Percentiles rank a stretch among this genome's conserved stretches.
These are phyloP conservation scores for Bos indicus DNA, from an alignment of 2,113 vertebrate species.

Conservation along the genomic window DNA sequence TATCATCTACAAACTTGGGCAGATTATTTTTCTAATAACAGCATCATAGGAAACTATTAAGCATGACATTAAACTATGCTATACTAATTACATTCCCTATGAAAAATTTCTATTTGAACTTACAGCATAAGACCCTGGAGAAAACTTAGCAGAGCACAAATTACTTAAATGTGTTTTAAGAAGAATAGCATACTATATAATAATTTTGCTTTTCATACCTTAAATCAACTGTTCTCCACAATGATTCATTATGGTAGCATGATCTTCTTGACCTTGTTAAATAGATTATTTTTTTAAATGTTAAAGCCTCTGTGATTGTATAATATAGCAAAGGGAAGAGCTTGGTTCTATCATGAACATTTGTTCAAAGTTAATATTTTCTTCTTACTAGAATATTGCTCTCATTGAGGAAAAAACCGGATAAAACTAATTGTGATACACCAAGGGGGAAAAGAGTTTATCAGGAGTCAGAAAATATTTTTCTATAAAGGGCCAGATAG, in stretches of 20 bases:
- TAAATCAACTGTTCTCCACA: slow-evolving; percentile 18
- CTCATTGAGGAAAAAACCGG: neutral
- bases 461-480: neutral
- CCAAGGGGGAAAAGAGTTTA: neutral
- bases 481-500: neutral
- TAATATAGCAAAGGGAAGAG: neutral
- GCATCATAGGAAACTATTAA: slow-evolving; percentile 83
- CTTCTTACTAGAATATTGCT: neutral
- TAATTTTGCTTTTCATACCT: slow-evolving; percentile 48
- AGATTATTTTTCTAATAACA: slow-evolving; percentile 87
- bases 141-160: slow-evolving; percentile 74
- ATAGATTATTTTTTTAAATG: neutral
- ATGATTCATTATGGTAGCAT: neutral
- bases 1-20: slow-evolving; percentile 79
- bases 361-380: slow-evolving; percentile 38
- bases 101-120: slow-evolving; percentile 81
- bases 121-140: slow-evolving; percentile 74
- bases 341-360: neutral
- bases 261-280: slow-evolving; percentile 44
- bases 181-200: slow-evolving; percentile 61
- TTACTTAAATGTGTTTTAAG: slow-evolving; percentile 67
- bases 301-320: neutral
- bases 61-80: slow-evolving; percentile 83
- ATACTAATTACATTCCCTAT: slow-evolving; percentile 79
- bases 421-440: neutral